phyloP scores from a whole-genome alignment of 2,888 invertebrate species.

The Melikaiella ostensackeni region DNA sequence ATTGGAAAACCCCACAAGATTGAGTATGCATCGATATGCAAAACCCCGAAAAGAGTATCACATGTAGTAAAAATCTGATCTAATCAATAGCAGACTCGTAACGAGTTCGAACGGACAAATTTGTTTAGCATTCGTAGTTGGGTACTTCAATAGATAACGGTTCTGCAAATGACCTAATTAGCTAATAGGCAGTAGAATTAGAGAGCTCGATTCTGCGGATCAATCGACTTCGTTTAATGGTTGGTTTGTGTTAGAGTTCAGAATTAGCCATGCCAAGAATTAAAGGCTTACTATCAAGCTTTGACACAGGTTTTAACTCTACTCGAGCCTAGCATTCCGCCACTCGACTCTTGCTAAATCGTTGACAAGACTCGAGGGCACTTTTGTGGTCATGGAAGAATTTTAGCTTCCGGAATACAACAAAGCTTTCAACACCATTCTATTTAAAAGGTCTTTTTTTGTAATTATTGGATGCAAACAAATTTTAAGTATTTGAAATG shows the following conservation, averaged over 20 bases:
- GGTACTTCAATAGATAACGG: too few relatives aligned
- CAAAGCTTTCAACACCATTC: neutral
- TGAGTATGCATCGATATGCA: too few relatives aligned
- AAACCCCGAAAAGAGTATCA: too few relatives aligned
- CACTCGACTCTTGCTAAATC: neutral
- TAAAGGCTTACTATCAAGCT: too few relatives aligned
- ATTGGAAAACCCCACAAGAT: too few relatives aligned
- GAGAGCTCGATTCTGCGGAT: slow-evolving; percentile 20
- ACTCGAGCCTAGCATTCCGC: neutral
- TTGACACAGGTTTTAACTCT: slow-evolving; percentile 11
- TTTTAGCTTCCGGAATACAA: too few relatives aligned
- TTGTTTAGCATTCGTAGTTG: neutral
- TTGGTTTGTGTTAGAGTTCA: slow-evolving; percentile 7
- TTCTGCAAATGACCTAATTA: slow-evolving; percentile 51
- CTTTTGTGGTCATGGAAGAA: too few relatives aligned
- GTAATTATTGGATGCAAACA: too few relatives aligned
- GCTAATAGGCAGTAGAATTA: slow-evolving; percentile 15
- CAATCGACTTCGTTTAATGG: slow-evolving; percentile 23
- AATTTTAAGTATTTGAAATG: too few relatives aligned
- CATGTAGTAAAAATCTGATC: too few relatives aligned
- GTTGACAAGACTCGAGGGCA: too few relatives aligned
- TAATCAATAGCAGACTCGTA: too few relatives aligned
- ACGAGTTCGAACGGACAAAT: neutral
- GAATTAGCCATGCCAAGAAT: slow-evolving; percentile 23
- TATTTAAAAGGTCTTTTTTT: neutral